Conservation (phyloP, 2,113 vertebrate species). For the Gymnarchus niloticus region DNA sequence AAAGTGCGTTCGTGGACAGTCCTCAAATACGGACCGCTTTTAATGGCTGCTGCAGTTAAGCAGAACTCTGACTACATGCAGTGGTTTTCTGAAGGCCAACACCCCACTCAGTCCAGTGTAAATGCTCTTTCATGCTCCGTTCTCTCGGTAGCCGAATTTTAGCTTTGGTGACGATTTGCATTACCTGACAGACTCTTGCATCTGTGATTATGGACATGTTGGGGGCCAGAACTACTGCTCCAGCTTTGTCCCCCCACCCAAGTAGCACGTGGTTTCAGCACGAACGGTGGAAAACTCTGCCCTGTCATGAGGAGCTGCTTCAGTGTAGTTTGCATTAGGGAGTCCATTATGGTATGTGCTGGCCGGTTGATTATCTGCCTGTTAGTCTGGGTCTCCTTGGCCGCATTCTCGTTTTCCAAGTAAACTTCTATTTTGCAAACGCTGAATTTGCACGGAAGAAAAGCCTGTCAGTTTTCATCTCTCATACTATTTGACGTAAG, state of each 20-base stretch:
- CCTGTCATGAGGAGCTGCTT: not conserved
- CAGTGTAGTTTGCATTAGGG: not conserved
- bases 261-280: not conserved
- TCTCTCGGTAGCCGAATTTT: too few relatives aligned
- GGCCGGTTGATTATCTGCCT: not conserved
- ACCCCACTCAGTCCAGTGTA: not conserved
- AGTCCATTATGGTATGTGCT: not conserved
- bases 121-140: not conserved
- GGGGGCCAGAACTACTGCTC: not conserved
- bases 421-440: not conserved
- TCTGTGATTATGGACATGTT: not conserved
- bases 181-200: not conserved
- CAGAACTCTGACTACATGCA: not conserved
- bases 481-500: not conserved
- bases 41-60: not conserved
- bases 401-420: not conserved
- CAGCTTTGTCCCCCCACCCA: not conserved
- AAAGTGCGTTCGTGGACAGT: not conserved
- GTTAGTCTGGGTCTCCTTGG: not conserved
- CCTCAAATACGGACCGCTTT: not conserved
- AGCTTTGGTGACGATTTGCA: too few relatives aligned
- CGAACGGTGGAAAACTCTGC: not conserved
- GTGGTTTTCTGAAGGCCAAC: not conserved
- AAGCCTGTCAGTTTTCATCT: not conserved
- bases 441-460: not conserved